phyloP scores from a whole-genome alignment of 2,888 invertebrate species.

The Lasius fuliginosus region DNA sequence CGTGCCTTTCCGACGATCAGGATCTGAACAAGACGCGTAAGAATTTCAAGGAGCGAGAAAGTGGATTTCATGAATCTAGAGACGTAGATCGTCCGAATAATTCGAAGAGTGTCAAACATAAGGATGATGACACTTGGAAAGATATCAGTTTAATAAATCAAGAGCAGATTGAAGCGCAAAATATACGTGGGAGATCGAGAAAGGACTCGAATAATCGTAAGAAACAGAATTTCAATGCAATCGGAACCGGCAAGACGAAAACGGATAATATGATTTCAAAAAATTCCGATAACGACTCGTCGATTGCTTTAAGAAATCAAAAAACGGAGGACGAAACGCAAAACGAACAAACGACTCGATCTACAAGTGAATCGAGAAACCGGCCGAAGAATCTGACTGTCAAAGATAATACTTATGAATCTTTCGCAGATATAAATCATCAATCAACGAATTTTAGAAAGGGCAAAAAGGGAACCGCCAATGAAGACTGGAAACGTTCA shows the following conservation, averaged over 20 bases:
- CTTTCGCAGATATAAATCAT: slow-evolving; percentile 15
- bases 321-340: slow-evolving; percentile 13
- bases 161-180: neutral
- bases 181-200: neutral
- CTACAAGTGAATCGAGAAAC: slow-evolving; percentile 60
- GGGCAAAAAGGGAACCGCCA: slow-evolving; percentile 51
- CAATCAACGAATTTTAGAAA: slow-evolving; percentile 50
- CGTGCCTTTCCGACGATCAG: neutral
- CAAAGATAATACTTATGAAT: slow-evolving; percentile 60
- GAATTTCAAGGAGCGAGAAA: slow-evolving; percentile 7
- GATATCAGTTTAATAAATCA: slow-evolving; percentile 6
- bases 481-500: slow-evolving; percentile 56
- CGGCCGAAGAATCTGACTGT: slow-evolving; percentile 57
- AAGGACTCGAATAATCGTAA: slow-evolving; percentile 15
- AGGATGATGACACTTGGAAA: slow-evolving; percentile 15
- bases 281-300: slow-evolving; percentile 68
- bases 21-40: neutral
- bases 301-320: slow-evolving; percentile 59
- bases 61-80: neutral
- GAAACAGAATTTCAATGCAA: neutral
- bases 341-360: slow-evolving; percentile 1
- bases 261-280: neutral
- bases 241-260: neutral
- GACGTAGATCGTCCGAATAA: neutral
- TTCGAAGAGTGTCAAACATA: slow-evolving; percentile 9